These are phyloP conservation scores for Ophiothrix spiculata DNA, from an alignment of 35 echinoderm and acorn worm genomes.

Conservation along the genomic window DNA sequence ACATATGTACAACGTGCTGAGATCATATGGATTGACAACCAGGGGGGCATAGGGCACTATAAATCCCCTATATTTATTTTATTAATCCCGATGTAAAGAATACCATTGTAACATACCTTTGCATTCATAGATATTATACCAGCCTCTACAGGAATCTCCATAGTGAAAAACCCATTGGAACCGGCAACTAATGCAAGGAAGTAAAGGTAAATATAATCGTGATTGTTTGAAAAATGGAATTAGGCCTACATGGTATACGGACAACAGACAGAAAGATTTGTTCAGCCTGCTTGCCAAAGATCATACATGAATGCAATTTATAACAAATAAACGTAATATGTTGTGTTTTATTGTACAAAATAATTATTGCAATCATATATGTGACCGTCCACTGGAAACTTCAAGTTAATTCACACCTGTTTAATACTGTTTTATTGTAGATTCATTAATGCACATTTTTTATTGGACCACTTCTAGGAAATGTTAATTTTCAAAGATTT, in stretches of 20 bases:
- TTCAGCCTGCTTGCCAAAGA: not conserved
- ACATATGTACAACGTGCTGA: too few relatives aligned
- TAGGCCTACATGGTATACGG: not conserved
- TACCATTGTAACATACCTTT: not conserved
- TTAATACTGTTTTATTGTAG: too few relatives aligned
- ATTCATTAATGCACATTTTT: too few relatives aligned
- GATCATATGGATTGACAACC: too few relatives aligned
- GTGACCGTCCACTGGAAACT: too few relatives aligned
- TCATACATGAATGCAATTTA: not conserved
- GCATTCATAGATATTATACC: conserved; percentile 2
- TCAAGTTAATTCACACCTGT: too few relatives aligned
- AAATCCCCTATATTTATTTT: too few relatives aligned
- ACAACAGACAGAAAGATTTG: not conserved
- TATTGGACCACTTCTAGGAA: too few relatives aligned
- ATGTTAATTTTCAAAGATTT: too few relatives aligned
- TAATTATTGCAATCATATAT: too few relatives aligned
- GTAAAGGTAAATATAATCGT: too few relatives aligned
- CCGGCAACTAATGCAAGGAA: not conserved
- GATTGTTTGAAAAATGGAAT: not conserved
- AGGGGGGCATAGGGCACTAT: too few relatives aligned
- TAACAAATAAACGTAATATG: not conserved
- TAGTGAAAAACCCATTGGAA: conserved; percentile 13
- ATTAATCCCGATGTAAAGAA: not conserved
- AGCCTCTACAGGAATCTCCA: conserved; percentile 9
- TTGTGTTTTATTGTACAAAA: not conserved